These are phyloP conservation scores for Mythimna pallens DNA, from an alignment of 2,888 invertebrate genomes.

Conservation along the genomic window DNA sequence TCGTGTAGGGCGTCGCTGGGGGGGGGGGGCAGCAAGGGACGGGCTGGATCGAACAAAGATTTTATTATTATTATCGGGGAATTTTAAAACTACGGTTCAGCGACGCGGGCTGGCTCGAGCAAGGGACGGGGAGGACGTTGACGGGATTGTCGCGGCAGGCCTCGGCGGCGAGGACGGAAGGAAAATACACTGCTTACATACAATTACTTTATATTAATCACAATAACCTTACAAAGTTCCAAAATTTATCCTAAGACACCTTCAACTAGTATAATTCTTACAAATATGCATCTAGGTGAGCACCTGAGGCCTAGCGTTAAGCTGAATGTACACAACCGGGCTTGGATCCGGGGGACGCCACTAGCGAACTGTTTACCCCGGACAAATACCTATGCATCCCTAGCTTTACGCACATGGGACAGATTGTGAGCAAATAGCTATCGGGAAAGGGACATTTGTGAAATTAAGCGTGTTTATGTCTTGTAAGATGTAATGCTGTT, in stretches of 20 bases:
- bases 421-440: slow-evolving; percentile 58
- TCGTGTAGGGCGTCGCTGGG: too few species aligned
- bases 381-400: slow-evolving; percentile 64
- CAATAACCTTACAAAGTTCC: not conserved
- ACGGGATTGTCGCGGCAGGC: too few species aligned
- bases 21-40: too few species aligned
- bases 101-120: too few species aligned
- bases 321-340: slow-evolving; percentile 60
- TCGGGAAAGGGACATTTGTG: slow-evolving; percentile 32
- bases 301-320: slow-evolving; percentile 62
- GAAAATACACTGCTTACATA: too few species aligned
- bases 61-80: too few species aligned
- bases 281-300: slow-evolving; percentile 56
- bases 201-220: not conserved
- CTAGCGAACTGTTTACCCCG: slow-evolving; percentile 62
- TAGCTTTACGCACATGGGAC: slow-evolving; percentile 48
- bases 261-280: slow-evolving; percentile 47
- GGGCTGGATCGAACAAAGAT: too few species aligned
- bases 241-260: slow-evolving; percentile 2
- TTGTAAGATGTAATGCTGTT: not conserved
- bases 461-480: slow-evolving; percentile 15
- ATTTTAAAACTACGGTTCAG: too few species aligned
- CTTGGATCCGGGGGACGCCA: slow-evolving; percentile 52
- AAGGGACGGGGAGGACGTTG: too few species aligned
- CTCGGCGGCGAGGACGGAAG: too few species aligned